Percentiles rank a stretch among this genome's conserved stretches.
These are phyloP conservation scores for Mus musculus DNA, from an alignment of 2,113 vertebrate species.

Conservation along the genomic window DNA sequence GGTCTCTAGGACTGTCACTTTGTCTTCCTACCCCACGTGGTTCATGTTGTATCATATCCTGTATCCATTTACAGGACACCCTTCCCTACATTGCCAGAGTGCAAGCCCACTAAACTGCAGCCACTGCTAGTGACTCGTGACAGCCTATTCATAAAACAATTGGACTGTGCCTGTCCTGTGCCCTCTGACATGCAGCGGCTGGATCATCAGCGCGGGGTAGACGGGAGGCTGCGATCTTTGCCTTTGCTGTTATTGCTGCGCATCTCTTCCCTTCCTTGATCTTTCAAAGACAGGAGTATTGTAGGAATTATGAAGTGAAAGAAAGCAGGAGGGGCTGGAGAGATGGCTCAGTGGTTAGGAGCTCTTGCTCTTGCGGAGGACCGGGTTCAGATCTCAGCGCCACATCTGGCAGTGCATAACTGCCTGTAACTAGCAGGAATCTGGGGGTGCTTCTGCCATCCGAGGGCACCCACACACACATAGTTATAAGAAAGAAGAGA, in stretches of 20 bases:
- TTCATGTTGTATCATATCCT: background rate
- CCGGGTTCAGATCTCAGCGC: background rate
- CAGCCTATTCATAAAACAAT: background rate
- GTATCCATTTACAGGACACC: background rate
- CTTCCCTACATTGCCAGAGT: background rate
- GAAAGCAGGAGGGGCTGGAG: background rate
- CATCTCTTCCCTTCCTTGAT: background rate
- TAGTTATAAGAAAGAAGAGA: background rate
- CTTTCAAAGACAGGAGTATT: background rate
- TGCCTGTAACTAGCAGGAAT: background rate
- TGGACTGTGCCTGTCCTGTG: background rate
- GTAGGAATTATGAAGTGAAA: background rate
- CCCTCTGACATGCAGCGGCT: too few species aligned
- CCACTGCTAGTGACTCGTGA: background rate
- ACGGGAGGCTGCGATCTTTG: background rate
- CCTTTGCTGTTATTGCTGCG: background rate
- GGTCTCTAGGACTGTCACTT: background rate
- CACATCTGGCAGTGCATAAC: background rate
- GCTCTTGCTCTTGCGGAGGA: too few species aligned
- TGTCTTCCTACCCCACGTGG: background rate
- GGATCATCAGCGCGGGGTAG: background rate
- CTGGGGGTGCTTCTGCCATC: background rate
- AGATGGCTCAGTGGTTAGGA: background rate
- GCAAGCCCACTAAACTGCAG: background rate
- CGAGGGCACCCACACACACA: background rate